Evolutionary conservation across 2,888 invertebrate species (phyloP), one percentile per base, ranked within the genome.

Genomic region (Pantelozetes paolii): DNA sequence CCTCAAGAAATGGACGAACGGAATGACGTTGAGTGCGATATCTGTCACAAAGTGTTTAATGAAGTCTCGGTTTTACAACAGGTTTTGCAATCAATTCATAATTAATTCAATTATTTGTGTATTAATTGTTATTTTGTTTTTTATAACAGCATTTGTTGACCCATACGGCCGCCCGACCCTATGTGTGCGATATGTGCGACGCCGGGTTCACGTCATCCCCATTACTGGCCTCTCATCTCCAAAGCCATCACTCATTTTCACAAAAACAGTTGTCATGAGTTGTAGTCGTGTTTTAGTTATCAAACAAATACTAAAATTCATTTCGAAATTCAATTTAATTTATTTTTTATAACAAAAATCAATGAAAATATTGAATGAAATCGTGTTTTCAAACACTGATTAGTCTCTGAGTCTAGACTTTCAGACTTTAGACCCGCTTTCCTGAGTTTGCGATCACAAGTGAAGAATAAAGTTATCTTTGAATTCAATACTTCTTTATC

Each of bases 121-220:
- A 20, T 50, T 50, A 50, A 50, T 20, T 20, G 20, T 20, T 20
- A 18, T 15, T 8, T 11, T 54, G 15, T 20, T 57, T 57, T 59
- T 71, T 78, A 18, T 77, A 80, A 81, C 78, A 81, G 78, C 84
- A 84, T 76, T 76, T 83, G 72, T 77, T 82, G 72, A 80, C 79
- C 13, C 83, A 84, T 79, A 81, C 83, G 54, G 82, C 83, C 76
- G 79, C 82, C 32, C 81, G 85, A 26, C 83, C 84, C 5, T 83
- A 83, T 78, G 83, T 85, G 13, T 85, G 85, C 79, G 81, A 82
- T 75, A 81, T 81, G 75, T 85, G 85, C 79, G 85, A 85, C 79
- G 85, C 84, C 70, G 85, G 84, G 13, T 85, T 85, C 79, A 84
- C 84, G 20, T 83, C 82, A 48, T 80, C 80, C 6, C 81, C 82